Percentiles rank a stretch among this genome's conserved stretches.
These are phyloP conservation scores for Tridacna crocea DNA, from an alignment of 2,888 invertebrate genomes.

Conservation along the genomic window DNA sequence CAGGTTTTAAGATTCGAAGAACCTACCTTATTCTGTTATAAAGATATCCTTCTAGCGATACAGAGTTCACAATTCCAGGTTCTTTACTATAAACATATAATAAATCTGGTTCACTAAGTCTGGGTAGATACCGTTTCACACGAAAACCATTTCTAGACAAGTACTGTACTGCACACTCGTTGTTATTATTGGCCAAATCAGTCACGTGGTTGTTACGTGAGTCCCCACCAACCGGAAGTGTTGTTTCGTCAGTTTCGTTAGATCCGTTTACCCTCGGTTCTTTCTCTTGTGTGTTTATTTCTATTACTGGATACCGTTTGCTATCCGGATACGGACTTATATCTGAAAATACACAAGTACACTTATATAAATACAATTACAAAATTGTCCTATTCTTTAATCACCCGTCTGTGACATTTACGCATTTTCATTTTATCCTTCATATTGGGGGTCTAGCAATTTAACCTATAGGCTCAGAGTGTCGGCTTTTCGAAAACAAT, in stretches of 20 bases:
- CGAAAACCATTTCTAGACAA: conserved; percentile 6
- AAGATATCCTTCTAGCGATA: conserved; percentile 15
- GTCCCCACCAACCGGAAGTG: background rate
- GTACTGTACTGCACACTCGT: background rate
- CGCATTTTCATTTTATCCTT: no score
- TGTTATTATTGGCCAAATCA: background rate
- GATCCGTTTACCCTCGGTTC: background rate
- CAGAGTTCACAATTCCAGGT: conserved; percentile 2
- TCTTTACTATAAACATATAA: conserved; percentile 11
- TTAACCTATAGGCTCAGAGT: no score
- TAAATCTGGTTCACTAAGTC: conserved; percentile 11
- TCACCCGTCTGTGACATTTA: no score
- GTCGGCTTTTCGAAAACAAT: no score
- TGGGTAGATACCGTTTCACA: conserved; percentile 28
- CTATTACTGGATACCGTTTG: background rate
- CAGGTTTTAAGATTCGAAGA: no score
- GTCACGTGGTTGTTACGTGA: background rate
- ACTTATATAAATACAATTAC: no score
- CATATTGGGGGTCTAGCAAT: no score
- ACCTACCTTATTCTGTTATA: conserved; percentile 17
- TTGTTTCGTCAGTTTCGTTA: background rate
- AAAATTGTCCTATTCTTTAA: no score
- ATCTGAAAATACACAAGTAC: background rate
- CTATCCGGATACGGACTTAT: background rate
- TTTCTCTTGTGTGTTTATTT: background rate